phyloP scores from a whole-genome alignment of 1,140 invertebrate genomes.

The Papilio machaon region DNA sequence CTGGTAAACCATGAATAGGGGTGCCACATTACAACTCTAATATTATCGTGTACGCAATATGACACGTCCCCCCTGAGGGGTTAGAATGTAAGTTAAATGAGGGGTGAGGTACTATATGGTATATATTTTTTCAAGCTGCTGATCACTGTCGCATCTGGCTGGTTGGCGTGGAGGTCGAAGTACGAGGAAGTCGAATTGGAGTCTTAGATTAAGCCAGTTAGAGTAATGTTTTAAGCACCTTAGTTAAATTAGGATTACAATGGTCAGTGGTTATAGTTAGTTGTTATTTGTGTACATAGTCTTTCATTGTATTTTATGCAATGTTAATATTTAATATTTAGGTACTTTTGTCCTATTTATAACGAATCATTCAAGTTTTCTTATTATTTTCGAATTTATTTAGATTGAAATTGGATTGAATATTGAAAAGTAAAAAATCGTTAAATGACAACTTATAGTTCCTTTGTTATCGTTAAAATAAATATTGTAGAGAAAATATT shows the following conservation, averaged over 20 bases:
- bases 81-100: background rate
- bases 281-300: too few species aligned
- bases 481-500: background rate
- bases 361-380: too few species aligned
- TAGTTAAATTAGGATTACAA: background rate
- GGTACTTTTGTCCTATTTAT: too few species aligned
- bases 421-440: background rate
- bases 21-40: background rate
- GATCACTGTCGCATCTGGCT: constrained; percentile 56
- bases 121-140: constrained; percentile 56
- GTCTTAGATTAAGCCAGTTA: constrained; percentile 51
- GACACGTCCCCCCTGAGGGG: background rate
- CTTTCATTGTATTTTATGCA: too few species aligned
- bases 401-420: background rate
- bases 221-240: background rate
- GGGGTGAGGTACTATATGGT: background rate
- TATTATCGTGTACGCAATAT: background rate
- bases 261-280: background rate
- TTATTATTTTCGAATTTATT: background rate
- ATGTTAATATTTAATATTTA: too few species aligned
- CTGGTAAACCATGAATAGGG: background rate
- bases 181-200: constrained; percentile 73
- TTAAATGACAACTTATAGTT: background rate
- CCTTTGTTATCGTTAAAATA: background rate
- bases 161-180: constrained; percentile 68